Evolutionary conservation across 1,140 invertebrate species (phyloP).

Genomic region (Trachelipus rathkii): DNA sequence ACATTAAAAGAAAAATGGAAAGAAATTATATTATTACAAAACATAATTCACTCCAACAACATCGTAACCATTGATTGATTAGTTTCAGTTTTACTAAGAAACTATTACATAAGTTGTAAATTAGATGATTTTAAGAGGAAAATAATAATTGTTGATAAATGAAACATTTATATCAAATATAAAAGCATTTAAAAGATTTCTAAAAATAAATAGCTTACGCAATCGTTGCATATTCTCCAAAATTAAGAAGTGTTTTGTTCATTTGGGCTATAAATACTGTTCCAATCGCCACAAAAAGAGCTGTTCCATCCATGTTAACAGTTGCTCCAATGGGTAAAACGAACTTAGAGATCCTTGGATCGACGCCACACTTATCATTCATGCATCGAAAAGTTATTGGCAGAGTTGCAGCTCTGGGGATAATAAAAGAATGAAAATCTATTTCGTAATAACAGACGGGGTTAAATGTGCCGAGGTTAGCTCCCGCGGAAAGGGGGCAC

Average conservation of each 20-base stretch:
- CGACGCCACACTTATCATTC: constrained; percentile 84
- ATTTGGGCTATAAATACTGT: constrained; percentile 90
- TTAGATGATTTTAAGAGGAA: too few relatives aligned
- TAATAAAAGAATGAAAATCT: constrained; percentile 32
- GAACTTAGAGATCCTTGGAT: constrained; percentile 83
- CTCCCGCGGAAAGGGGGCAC: neutral
- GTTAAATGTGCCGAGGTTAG: neutral
- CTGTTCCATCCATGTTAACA: constrained; percentile 92
- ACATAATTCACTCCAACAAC: too few relatives aligned
- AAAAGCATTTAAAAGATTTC: neutral
- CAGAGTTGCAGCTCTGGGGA: constrained; percentile 80
- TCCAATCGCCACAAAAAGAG: constrained; percentile 80
- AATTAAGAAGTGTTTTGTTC: constrained; percentile 70
- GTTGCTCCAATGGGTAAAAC: constrained; percentile 86
- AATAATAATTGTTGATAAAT: neutral
- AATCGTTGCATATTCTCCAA: constrained; percentile 73
- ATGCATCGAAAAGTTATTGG: constrained; percentile 90
- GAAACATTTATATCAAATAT: neutral
- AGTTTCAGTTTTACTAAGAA: too few relatives aligned
- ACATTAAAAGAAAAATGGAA: too few relatives aligned
- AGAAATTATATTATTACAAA: too few relatives aligned
- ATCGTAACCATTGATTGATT: too few relatives aligned
- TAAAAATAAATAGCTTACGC: constrained; percentile 58
- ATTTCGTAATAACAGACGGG: neutral
- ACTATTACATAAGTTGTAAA: too few relatives aligned